These are phyloP conservation scores for Ommatoiulus sabulosus DNA, from an alignment of 2,888 invertebrate species.

Conservation along the genomic window DNA sequence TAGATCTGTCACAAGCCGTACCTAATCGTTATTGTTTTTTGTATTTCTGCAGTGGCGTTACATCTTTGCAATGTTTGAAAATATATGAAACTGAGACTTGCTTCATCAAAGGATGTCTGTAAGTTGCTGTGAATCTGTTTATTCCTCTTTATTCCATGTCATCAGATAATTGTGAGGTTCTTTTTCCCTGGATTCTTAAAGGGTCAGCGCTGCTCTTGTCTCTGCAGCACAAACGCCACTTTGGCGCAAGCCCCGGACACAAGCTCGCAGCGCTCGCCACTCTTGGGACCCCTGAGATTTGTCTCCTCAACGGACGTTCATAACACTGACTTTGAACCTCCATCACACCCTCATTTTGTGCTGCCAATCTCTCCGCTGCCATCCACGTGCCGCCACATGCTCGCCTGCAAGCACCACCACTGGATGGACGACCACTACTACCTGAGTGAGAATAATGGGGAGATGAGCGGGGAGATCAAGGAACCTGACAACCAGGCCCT, in stretches of 20 bases:
- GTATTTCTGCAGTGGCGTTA: background rate
- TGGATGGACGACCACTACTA: background rate
- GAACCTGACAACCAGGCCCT: slow-evolving; percentile 44
- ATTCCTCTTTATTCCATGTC: background rate
- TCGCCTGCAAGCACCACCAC: background rate
- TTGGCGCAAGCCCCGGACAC: background rate
- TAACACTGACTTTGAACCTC: slow-evolving; percentile 4
- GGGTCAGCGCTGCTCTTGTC: slow-evolving; percentile 49
- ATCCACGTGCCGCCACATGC: background rate
- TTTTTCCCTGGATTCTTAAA: background rate
- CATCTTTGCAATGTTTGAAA: background rate
- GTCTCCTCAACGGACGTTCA: background rate
- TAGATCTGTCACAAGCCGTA: too few species aligned
- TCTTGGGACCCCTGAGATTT: background rate
- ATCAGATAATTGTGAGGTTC: background rate
- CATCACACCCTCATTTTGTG: background rate
- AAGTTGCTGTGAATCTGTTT: background rate
- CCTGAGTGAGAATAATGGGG: slow-evolving; percentile 1
- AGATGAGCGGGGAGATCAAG: background rate
- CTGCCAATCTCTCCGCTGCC: background rate
- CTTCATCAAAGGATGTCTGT: background rate
- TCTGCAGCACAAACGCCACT: background rate
- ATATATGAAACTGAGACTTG: background rate
- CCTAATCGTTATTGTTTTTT: background rate
- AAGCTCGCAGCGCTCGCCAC: background rate